Conservation (phyloP, 53 echinoderm and acorn worm genomes). For the Luidia sarsii region DNA sequence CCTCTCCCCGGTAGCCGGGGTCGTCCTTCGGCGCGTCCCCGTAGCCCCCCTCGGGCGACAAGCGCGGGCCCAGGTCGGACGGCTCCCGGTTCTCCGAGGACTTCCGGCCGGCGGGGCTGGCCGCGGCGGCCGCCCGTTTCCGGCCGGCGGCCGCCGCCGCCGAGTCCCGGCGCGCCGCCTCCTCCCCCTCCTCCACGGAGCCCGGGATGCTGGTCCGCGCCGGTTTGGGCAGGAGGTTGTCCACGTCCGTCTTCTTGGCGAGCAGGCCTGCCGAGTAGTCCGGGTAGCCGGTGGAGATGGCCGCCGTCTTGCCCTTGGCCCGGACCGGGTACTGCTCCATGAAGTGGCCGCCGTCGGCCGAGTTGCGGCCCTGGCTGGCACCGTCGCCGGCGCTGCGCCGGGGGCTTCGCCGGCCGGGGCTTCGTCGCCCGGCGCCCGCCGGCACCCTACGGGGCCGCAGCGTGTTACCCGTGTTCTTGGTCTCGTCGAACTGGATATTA, state of each 20-base stretch:
- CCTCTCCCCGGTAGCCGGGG: slow-evolving; percentile 43
- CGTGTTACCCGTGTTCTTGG: background rate
- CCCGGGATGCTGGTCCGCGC: slow-evolving; percentile 61
- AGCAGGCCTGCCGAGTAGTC: no score
- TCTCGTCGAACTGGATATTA: slow-evolving; percentile 11
- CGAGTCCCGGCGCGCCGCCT: slow-evolving; percentile 1
- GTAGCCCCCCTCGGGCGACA: slow-evolving; percentile 73
- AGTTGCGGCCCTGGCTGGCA: slow-evolving; percentile 73
- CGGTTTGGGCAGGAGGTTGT: slow-evolving; percentile 9
- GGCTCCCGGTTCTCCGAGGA: slow-evolving; percentile 56
- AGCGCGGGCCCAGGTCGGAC: slow-evolving; percentile 49
- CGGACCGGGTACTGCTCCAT: slow-evolving; percentile 18
- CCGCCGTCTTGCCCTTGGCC: slow-evolving; percentile 23
- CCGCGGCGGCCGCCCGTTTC: background rate
- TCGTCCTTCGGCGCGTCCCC: slow-evolving; percentile 56
- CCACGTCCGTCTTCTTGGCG: slow-evolving; percentile 11
- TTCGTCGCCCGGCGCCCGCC: background rate
- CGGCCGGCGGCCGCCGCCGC: background rate
- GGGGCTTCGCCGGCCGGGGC: slow-evolving; percentile 2
- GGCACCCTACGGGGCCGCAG: background rate
- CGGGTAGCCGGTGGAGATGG: slow-evolving; percentile 9
- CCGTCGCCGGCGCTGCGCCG: slow-evolving; percentile 69
- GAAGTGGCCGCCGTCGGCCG: slow-evolving; percentile 38
- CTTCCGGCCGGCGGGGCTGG: slow-evolving; percentile 51
- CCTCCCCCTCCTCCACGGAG: slow-evolving; percentile 69